phyloP scores from a whole-genome alignment of 2,113 vertebrate species.

The Chaetorhynchus papuensis region DNA sequence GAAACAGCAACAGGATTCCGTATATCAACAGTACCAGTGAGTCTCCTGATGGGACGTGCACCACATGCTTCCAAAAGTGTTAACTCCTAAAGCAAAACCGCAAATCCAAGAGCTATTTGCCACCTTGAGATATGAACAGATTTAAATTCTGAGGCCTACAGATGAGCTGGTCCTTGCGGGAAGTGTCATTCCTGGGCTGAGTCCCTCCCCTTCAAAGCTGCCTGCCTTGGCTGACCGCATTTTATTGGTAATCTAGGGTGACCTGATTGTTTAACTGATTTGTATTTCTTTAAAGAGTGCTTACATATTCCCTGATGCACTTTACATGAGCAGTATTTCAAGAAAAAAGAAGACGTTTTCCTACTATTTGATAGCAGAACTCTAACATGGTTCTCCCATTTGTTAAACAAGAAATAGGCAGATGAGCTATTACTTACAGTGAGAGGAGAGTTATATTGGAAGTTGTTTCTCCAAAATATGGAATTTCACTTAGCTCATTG shows the following conservation, averaged over 20 bases:
- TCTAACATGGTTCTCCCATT: background rate
- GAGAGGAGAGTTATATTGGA: conserved; percentile 89
- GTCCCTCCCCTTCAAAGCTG: background rate
- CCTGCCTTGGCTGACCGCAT: background rate
- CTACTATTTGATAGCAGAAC: background rate
- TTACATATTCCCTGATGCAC: background rate
- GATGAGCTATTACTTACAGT: conserved; percentile 81
- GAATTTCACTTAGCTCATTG: conserved; percentile 87
- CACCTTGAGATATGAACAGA: background rate
- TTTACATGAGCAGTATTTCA: background rate
- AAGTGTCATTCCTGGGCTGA: background rate
- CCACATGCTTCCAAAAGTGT: background rate
- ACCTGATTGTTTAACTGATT: background rate
- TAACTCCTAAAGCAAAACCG: background rate
- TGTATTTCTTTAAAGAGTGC: background rate
- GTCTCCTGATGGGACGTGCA: background rate
- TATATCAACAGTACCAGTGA: background rate
- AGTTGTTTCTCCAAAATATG: conserved; percentile 85
- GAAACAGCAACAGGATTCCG: background rate
- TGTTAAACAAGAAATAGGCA: background rate
- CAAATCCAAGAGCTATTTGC: background rate
- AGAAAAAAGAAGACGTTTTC: background rate
- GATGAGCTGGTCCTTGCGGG: background rate
- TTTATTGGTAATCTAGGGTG: background rate
- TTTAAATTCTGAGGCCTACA: background rate